Evolutionary conservation across 2,888 invertebrate genomes (phyloP).

Genomic region (Pegoplata infirma): DNA sequence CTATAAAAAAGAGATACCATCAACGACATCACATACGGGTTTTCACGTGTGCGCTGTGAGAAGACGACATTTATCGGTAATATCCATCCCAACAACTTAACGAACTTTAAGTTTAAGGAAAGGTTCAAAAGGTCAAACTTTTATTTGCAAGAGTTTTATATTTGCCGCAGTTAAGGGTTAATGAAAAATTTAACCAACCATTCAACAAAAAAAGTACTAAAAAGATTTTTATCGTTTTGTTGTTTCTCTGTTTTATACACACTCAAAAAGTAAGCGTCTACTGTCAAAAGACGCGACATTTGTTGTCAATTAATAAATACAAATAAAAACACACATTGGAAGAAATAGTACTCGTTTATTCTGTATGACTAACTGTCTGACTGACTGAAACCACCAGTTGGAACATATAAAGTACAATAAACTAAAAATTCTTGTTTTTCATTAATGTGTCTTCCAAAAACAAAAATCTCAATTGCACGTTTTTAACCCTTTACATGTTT

Average conservation of each 20-base stretch:
- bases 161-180: not conserved
- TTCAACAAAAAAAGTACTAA: not conserved
- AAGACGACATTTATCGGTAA: no score
- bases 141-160: no score
- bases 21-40: no score
- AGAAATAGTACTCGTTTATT: constrained; percentile 8
- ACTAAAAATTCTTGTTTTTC: not conserved
- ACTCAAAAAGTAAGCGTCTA: constrained; percentile 45
- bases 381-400: no score
- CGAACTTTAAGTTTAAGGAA: no score
- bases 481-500: constrained; percentile 52
- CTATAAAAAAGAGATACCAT: no score
- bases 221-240: constrained; percentile 49
- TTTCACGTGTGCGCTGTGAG: no score
- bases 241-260: not conserved
- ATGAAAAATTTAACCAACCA: constrained; percentile 43
- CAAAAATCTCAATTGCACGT: constrained; percentile 46
- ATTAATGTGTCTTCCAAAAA: not conserved
- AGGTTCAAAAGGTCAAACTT: no score
- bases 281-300: constrained; percentile 62
- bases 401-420: not conserved
- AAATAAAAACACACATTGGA: constrained; percentile 56
- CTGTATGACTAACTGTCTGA: not conserved
- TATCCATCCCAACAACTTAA: no score
- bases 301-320: constrained; percentile 62